Evolutionary conservation across 2,113 vertebrate species (phyloP).

Genomic region (Pangasianodon hypophthalmus): DNA sequence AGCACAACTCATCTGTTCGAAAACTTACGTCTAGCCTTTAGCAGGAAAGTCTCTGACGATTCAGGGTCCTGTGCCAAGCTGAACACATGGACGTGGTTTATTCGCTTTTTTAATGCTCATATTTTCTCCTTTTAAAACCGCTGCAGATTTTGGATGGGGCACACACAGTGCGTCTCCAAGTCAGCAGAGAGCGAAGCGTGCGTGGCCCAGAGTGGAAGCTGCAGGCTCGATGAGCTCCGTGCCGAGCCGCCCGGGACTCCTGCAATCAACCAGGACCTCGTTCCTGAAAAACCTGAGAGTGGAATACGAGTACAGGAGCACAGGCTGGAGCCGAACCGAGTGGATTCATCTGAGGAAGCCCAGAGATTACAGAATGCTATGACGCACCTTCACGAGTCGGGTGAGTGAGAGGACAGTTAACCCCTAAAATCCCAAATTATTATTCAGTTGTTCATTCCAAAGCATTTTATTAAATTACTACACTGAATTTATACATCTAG

Average conservation of each 20-base stretch:
- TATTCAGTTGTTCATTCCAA: background rate
- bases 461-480: background rate
- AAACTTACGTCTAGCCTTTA: background rate
- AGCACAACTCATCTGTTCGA: background rate
- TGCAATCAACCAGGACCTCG: slow-evolving; percentile 39
- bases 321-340: slow-evolving; percentile 29
- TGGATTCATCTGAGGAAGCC: slow-evolving; percentile 38
- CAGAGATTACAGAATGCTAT: slow-evolving; percentile 52
- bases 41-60: background rate
- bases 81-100: background rate
- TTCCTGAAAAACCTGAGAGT: slow-evolving; percentile 33
- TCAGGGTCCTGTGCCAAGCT: background rate
- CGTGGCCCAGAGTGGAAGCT: slow-evolving; percentile 5
- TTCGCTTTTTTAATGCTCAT: background rate
- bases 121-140: background rate
- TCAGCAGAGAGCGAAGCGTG: slow-evolving; percentile 14
- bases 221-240: slow-evolving; percentile 14
- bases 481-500: background rate
- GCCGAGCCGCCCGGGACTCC: background rate
- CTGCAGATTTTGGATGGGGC: slow-evolving; percentile 57
- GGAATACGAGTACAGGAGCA: slow-evolving; percentile 26
- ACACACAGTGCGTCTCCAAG: slow-evolving; percentile 52
- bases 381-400: slow-evolving; percentile 57
- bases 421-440: background rate
- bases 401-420: slow-evolving; percentile 34